These are phyloP conservation scores for Aplocera efformata DNA, from an alignment of 2,888 invertebrate species.

Conservation along the genomic window DNA sequence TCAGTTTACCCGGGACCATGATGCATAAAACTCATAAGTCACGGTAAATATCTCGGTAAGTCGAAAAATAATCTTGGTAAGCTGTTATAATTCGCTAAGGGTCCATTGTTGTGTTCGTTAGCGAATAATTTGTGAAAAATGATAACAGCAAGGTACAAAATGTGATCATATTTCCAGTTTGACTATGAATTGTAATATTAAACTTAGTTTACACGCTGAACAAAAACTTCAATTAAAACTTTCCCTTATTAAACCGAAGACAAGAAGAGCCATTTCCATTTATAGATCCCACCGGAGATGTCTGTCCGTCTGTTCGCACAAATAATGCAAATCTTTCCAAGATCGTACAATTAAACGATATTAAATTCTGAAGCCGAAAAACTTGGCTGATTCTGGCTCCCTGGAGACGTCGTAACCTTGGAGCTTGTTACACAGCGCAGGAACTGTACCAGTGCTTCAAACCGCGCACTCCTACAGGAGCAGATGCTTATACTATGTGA, in stretches of 20 bases:
- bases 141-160: too few species aligned
- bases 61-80: too few species aligned
- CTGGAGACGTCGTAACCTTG: constrained; percentile 21
- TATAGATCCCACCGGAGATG: constrained; percentile 15
- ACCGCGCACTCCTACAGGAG: too few species aligned
- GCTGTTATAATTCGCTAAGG: too few species aligned
- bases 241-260: constrained; percentile 9
- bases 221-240: constrained; percentile 16
- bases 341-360: constrained; percentile 38
- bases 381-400: constrained; percentile 28
- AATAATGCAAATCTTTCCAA: constrained; percentile 30
- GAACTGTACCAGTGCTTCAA: constrained; percentile 1
- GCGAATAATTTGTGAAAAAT: too few species aligned
- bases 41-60: too few species aligned
- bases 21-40: too few species aligned
- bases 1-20: too few species aligned
- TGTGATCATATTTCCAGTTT: too few species aligned
- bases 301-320: constrained; percentile 12
- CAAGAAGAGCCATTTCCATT: constrained; percentile 8
- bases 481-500: too few species aligned
- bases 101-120: too few species aligned
- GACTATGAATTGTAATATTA: neutral
- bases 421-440: constrained; percentile 9
- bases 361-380: constrained; percentile 41
- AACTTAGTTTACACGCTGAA: neutral